Percentiles rank a stretch among this genome's conserved stretches.
Conservation (phyloP, 2,113 vertebrate genomes). For the Stegastes partitus region DNA sequence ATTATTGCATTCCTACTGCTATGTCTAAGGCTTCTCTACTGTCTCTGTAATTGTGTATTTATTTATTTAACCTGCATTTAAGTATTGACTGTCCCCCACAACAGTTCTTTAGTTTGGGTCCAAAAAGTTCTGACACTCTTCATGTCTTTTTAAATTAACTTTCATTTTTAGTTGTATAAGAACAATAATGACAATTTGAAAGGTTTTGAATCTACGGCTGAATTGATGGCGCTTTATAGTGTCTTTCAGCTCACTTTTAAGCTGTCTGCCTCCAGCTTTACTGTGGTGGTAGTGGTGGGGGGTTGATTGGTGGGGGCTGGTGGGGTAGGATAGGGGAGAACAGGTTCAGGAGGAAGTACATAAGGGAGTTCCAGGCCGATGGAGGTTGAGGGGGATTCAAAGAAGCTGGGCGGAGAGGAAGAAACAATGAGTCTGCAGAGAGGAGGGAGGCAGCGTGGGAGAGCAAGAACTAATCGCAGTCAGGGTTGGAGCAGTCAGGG, state of each 20-base stretch:
- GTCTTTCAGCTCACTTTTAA: background rate
- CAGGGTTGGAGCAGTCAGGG: background rate
- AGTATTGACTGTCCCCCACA: background rate
- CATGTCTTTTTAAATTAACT: no score
- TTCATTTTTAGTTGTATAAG: no score
- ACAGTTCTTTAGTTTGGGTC: background rate
- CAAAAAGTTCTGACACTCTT: background rate
- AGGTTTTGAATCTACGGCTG: background rate
- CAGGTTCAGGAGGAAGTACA: conserved; percentile 21
- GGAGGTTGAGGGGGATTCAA: conserved; percentile 38
- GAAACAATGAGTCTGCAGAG: conserved; percentile 48
- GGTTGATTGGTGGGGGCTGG: background rate
- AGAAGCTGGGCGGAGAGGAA: conserved; percentile 35
- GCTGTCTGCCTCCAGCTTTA: background rate
- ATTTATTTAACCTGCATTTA: background rate
- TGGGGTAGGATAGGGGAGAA: background rate
- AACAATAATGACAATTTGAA: no score
- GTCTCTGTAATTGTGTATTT: background rate
- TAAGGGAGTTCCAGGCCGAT: conserved; percentile 24
- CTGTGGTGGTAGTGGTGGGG: background rate
- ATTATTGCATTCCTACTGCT: no score
- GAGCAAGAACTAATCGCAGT: conserved; percentile 11
- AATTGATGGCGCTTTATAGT: no score
- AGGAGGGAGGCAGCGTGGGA: conserved; percentile 44
- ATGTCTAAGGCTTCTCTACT: conserved; percentile 18